Evolutionary conservation across 2,113 vertebrate species (phyloP).

Genomic region (Gyps fulvus): DNA sequence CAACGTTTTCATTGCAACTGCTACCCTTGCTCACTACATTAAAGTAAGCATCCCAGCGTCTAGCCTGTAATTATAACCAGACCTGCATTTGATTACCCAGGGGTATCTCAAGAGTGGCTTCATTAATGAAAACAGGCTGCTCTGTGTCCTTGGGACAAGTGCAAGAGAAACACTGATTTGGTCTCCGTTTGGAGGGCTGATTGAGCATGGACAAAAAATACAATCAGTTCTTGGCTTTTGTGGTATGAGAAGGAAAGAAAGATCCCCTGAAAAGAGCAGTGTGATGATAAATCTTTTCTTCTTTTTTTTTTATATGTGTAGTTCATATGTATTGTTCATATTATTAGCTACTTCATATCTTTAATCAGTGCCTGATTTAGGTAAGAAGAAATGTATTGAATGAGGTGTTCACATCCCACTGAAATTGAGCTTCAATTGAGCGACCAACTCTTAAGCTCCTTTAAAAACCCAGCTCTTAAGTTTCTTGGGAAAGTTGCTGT

Average conservation of each 20-base stretch:
- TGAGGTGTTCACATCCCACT: not conserved
- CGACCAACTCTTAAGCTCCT: not conserved
- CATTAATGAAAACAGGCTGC: slow-evolving; percentile 34
- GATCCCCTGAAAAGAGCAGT: not conserved
- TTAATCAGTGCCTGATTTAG: not conserved
- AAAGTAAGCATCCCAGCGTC: not conserved
- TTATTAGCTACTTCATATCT: not conserved
- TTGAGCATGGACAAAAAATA: not conserved
- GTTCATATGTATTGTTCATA: not conserved
- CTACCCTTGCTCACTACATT: not conserved
- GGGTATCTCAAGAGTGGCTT: slow-evolving; percentile 27
- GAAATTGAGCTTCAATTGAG: rapidly evolving
- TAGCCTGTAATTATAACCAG: slow-evolving; percentile 20
- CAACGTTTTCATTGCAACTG: not conserved
- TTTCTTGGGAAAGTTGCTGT: slow-evolving; percentile 34
- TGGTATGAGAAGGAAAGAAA: not conserved
- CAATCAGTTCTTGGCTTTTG: not conserved
- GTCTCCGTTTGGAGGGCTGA: not conserved
- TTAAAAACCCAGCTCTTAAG: not conserved
- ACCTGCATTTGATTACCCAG: slow-evolving; percentile 20
- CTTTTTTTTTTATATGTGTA: not conserved
- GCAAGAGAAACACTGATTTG: slow-evolving; percentile 2
- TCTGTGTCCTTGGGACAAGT: slow-evolving; percentile 11
- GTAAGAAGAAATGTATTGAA: not conserved
- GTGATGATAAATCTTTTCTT: not conserved